These are phyloP conservation scores for Sinopyrophorus schimmeli DNA, from an alignment of 2,888 invertebrate genomes.

Conservation along the genomic window DNA sequence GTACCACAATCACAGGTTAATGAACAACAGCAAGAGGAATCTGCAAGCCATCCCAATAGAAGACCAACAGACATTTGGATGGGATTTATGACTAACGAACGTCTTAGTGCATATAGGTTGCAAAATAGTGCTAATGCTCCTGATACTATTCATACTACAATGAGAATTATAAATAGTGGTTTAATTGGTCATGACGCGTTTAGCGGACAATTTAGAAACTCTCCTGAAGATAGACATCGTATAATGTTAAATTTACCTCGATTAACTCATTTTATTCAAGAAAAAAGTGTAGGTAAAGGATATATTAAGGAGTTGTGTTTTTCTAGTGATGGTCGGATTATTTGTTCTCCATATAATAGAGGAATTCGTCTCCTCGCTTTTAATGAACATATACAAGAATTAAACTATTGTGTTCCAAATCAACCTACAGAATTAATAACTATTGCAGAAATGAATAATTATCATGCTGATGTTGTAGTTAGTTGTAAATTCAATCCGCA, in stretches of 20 bases:
- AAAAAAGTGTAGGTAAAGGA: slow-evolving; percentile 86
- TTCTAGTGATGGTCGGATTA: slow-evolving; percentile 85
- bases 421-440: slow-evolving; percentile 62
- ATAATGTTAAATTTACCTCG: slow-evolving; percentile 74
- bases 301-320: slow-evolving; percentile 93
- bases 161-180: slow-evolving; percentile 52
- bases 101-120: slow-evolving; percentile 41
- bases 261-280: slow-evolving; percentile 81
- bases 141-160: slow-evolving; percentile 41
- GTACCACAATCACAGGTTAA: too few species aligned
- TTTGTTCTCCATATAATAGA: slow-evolving; percentile 87
- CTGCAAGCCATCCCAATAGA: slow-evolving; percentile 2
- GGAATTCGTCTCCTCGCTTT: slow-evolving; percentile 86
- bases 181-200: slow-evolving; percentile 47
- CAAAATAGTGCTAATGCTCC: slow-evolving; percentile 29
- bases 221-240: slow-evolving; percentile 51
- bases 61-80: slow-evolving; percentile 53
- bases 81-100: slow-evolving; percentile 50
- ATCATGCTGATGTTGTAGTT: slow-evolving; percentile 82
- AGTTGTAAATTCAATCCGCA: slow-evolving; percentile 89
- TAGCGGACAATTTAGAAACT: slow-evolving; percentile 43
- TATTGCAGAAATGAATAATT: slow-evolving; percentile 69
- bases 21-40: slow-evolving; percentile 30
- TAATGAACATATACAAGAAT: slow-evolving; percentile 74
- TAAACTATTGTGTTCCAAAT: slow-evolving; percentile 68